These are phyloP conservation scores for Salvelinus namaycush DNA, from an alignment of 2,113 vertebrate species.

Conservation along the genomic window DNA sequence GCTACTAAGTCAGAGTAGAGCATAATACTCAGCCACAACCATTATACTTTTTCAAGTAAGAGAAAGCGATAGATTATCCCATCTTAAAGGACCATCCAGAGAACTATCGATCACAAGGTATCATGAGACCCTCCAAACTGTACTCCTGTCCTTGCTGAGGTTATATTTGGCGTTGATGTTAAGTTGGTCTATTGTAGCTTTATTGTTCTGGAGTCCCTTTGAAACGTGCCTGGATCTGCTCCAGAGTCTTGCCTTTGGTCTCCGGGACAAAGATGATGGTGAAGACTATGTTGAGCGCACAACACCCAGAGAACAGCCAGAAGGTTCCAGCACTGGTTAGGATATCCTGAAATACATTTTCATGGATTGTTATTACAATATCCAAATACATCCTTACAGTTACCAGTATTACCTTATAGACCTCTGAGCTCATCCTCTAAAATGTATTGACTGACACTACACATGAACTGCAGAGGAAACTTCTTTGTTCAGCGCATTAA, in stretches of 20 bases:
- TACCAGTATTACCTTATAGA: no score
- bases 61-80: no score
- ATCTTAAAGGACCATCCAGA: no score
- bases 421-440: no score
- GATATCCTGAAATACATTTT: conserved; percentile 63
- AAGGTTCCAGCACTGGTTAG: conserved; percentile 85
- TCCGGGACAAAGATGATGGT: conserved; percentile 83
- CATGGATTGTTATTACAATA: neutral
- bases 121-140: no score
- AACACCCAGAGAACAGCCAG: conserved; percentile 87
- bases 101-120: no score
- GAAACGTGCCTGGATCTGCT: conserved; percentile 87
- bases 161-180: neutral
- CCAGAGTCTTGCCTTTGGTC: conserved; percentile 89
- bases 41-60: no score
- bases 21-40: no score
- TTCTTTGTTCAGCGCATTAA: neutral
- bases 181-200: neutral
- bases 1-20: no score
- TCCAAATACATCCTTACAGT: neutral
- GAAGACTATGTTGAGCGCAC: conserved; percentile 78
- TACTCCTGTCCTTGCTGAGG: no score
- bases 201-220: conserved; percentile 61
- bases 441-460: neutral
- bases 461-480: neutral